Evolutionary conservation across 2,113 vertebrate genomes (phyloP).

Genomic region (Stigmatopora argus): DNA sequence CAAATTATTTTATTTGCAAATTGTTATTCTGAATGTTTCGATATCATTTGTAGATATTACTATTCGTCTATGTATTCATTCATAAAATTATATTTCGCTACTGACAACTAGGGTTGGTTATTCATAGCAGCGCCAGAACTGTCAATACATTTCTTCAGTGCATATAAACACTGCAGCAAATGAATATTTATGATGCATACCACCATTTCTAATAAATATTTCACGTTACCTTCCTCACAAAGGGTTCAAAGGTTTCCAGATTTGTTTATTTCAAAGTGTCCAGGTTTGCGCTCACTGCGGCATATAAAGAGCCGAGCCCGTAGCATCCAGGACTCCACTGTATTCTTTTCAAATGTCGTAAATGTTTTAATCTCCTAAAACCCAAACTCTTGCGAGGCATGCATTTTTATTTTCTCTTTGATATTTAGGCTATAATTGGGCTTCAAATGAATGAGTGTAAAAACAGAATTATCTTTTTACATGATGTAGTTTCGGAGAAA

Average conservation of each 20-base stretch:
- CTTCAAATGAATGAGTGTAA: no score
- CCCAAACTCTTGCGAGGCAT: no score
- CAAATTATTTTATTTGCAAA: no score
- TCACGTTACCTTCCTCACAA: conserved; percentile 53
- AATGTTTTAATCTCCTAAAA: neutral
- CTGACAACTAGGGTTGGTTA: neutral
- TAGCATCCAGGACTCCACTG: conserved; percentile 1
- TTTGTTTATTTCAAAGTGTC: conserved; percentile 12
- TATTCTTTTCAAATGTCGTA: neutral
- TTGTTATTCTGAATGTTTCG: no score
- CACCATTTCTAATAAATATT: conserved; percentile 66
- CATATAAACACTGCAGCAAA: conserved; percentile 44
- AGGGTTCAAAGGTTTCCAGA: conserved; percentile 15
- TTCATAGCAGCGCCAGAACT: conserved; percentile 33
- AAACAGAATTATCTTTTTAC: no score
- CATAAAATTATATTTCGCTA: neutral
- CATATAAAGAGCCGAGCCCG: neutral
- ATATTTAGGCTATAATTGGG: no score
- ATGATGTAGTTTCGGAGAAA: no score
- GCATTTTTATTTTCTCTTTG: no score
- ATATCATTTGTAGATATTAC: no score
- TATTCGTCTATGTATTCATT: no score
- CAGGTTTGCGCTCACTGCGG: neutral
- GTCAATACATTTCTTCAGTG: conserved; percentile 46
- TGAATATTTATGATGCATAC: conserved; percentile 68